Evolutionary conservation across 2,113 vertebrate genomes (phyloP), one percentile per base, ranked within the genome.

Genomic region (Seriola aureovittata): DNA sequence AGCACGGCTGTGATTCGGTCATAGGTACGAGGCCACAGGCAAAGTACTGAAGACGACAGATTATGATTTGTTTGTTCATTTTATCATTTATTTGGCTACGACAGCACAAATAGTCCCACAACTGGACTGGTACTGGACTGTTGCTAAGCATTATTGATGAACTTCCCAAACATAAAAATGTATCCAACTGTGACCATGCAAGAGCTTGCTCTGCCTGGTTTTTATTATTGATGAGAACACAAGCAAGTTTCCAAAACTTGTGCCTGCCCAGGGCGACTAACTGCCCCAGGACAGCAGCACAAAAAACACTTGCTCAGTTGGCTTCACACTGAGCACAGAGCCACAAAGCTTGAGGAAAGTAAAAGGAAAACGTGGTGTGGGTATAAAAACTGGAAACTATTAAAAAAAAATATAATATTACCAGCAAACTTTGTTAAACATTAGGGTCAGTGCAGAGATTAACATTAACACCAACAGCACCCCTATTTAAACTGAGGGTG

Each of bases 171-270:
- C 42, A 67, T 38, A 17, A 52, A 44, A 38, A 23, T 11, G 10
- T 44, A 40, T 40, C 52, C n/a, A 25, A 11, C n/a, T 19, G n/a
- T 48, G 19, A 42, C 42, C 66, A 50, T n/a, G 52, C 52, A 23
- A 21, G 55, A 74, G 40, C 17, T 17, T 6, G 17, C 63, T 59
- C 38, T 58, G 38, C 10, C 48, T 67, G 44, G 0, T 32, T 74
- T 86, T 79, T 50, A 75, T 79, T 60, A 75, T 83, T 82, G 38
- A 82, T 70, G 64, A 75, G 75, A 73, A 78, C 69, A 62, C 63
- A 64, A 68, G 63, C n/a, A 74, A 42, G 19, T 83, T 75, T 67
- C 21, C 21, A 48, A 60, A 84, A 48, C 62, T 8, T 29, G 66
- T 14, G n/a, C 13, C 44, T 19, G 25, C 79, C 42, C 17, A n/a